Base-by-base conservation (phyloP, 1,140 invertebrate genomes). In the Pachypsylla venusta region DNA sequence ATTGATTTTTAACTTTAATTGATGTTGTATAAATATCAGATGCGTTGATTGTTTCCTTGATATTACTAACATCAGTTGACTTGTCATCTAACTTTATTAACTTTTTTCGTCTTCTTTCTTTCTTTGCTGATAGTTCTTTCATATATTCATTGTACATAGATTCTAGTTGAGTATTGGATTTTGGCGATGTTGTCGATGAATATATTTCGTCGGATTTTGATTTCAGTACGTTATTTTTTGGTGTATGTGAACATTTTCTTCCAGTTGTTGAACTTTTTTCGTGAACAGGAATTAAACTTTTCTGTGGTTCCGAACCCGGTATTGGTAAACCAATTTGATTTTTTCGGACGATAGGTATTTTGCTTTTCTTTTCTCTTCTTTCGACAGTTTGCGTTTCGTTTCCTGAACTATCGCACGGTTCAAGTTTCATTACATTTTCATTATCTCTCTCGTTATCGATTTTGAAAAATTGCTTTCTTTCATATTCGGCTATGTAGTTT, bases 111-210 rank as follows among this genome's bases (percentile, higher is more conserved):
- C 82, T 84, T 25, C 87, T 75, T 66, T 88, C 79, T 62, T 84
- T 79, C n/a, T 85, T 76, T 70, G 87, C 83, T 1, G 81, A 76
- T 55, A 89, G 80, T 73, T 87, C 83, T 65, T 77, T 74, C 68
- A 87, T 79, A 70, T 87, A 90, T 70, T 90, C 87, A 60, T 84
- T 77, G 67, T 85, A 88, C 85, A 90, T 89, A 27, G 58, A 48
- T 27, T 58, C 20, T 20, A 77, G 74, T 60, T 76, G 70, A 75
- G 53, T 73, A 73, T 65, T 57, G 1, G 68, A 65, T 58, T 67
- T 67, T 0, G 69, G 66, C n/a, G n/a, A n/a, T 53, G 64, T 59
- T 42, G 69, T 56, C 3, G 24, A 39, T 22, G 2, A 26, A 26
- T 59, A 22, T 22, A n/a, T 13, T 20, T 60, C n/a, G 12, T 26